A percentile compares a stretch with the other conserved stretches of the same genome.
Conservation (phyloP, 2,113 vertebrate genomes). For the Heterotis niloticus region DNA sequence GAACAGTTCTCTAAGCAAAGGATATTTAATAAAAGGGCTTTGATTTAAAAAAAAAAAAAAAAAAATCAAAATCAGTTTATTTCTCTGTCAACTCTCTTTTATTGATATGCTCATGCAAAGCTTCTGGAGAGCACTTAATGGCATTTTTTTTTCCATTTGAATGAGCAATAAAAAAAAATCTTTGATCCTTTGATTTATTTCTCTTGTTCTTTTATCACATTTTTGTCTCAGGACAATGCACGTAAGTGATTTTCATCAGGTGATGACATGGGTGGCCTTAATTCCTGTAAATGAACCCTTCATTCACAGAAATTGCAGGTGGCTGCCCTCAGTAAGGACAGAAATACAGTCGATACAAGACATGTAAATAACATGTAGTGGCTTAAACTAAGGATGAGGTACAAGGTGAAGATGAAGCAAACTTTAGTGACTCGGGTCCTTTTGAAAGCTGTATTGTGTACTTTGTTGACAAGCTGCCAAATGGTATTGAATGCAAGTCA, state of each 20-base stretch:
- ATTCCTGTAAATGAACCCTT: conserved; percentile 9
- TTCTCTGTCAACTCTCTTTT: neutral
- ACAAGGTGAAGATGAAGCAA: neutral
- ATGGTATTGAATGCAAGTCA: too few species aligned
- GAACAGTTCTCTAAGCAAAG: neutral
- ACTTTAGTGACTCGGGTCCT: neutral
- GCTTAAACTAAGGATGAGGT: neutral
- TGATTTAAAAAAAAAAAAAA: too few species aligned
- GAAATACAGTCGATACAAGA: neutral
- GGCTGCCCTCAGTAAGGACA: neutral
- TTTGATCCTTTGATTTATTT: neutral
- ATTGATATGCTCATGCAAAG: neutral
- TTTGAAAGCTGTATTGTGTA: neutral
- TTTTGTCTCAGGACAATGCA: too few species aligned
- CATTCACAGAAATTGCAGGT: neutral
- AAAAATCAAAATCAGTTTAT: neutral
- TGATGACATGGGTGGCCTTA: neutral
- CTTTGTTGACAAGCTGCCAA: too few species aligned
- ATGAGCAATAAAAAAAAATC: neutral
- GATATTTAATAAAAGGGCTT: neutral
- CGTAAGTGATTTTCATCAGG: conserved; percentile 5
- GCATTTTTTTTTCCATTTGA: neutral
- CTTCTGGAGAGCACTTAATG: neutral
- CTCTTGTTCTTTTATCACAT: neutral
- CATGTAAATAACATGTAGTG: neutral